Evolutionary conservation across 2,797 vertebrate genomes (phyloP).

Genomic region (Syngnathus acus): DNA sequence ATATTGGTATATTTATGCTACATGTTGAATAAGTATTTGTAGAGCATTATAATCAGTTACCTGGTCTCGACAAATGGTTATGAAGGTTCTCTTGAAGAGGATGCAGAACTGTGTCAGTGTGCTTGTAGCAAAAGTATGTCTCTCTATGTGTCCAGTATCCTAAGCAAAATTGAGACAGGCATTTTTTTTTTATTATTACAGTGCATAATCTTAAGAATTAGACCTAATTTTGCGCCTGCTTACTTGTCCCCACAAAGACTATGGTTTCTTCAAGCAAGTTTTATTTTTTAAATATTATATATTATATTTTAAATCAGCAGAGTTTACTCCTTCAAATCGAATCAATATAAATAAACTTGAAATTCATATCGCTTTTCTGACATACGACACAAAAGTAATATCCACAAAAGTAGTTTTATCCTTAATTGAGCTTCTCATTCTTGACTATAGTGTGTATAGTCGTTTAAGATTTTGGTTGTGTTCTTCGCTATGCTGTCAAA

Average conservation of each 20-base stretch:
- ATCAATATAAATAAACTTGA: background rate
- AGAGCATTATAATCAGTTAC: slow-evolving; percentile 46
- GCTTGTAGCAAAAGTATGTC: slow-evolving; percentile 85
- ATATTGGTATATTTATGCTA: background rate
- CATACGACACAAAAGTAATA: too few species aligned
- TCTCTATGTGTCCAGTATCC: slow-evolving; percentile 74
- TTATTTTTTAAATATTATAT: background rate
- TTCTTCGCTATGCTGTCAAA: too few species aligned
- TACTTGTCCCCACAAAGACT: too few species aligned
- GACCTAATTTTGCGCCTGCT: background rate
- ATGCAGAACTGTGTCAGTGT: slow-evolving; percentile 88
- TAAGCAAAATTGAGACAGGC: slow-evolving; percentile 20
- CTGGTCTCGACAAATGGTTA: slow-evolving; percentile 87
- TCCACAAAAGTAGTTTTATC: too few species aligned
- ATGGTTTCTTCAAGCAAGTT: too few species aligned
- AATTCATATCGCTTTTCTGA: background rate
- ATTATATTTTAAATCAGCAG: background rate
- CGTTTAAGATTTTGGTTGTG: too few species aligned
- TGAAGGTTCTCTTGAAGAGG: slow-evolving; percentile 89
- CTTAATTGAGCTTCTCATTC: too few species aligned
- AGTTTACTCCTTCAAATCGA: background rate
- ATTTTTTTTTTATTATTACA: background rate
- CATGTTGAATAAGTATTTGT: background rate
- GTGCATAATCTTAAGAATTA: background rate
- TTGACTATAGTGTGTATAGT: too few species aligned